These are phyloP conservation scores for Norana najaformis DNA, from an alignment of 2,888 invertebrate species.

Conservation along the genomic window DNA sequence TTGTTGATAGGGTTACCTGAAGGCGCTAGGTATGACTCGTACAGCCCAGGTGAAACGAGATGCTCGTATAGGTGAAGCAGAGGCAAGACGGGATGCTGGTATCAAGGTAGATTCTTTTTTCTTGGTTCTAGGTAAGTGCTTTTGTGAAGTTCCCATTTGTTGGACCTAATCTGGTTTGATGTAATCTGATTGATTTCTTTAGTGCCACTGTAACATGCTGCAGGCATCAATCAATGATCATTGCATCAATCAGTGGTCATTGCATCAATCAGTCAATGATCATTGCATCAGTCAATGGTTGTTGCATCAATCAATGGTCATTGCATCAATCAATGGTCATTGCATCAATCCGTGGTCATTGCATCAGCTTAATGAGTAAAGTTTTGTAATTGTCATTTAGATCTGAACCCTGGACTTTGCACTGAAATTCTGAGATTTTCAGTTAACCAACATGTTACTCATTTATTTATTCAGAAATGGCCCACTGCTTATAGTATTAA, in stretches of 20 bases:
- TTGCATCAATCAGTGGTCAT: too few species aligned
- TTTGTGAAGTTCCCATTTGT: background rate
- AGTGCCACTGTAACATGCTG: too few species aligned
- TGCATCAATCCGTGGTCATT: too few species aligned
- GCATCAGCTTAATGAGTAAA: background rate
- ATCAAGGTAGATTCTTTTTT: constrained; percentile 69
- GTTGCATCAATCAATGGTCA: background rate
- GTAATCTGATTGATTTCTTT: too few species aligned
- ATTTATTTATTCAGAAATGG: too few species aligned
- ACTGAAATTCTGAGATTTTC: background rate
- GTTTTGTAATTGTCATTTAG: background rate
- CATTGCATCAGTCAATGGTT: too few species aligned
- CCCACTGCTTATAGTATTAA: too few species aligned
- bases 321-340: background rate
- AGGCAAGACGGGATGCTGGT: constrained; percentile 83
- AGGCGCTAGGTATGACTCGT: constrained; percentile 73
- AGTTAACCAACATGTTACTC: too few species aligned
- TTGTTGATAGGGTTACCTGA: constrained; percentile 73
- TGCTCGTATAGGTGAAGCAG: constrained; percentile 94
- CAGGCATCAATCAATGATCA: background rate
- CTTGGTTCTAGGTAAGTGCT: background rate
- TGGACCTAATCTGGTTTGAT: too few species aligned
- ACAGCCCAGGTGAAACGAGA: constrained; percentile 70
- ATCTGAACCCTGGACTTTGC: background rate
- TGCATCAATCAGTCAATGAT: too few species aligned